Evolutionary conservation across 2,113 vertebrate genomes (phyloP), one percentile per base, ranked within the genome.

Genomic region (Grantiella picta): DNA sequence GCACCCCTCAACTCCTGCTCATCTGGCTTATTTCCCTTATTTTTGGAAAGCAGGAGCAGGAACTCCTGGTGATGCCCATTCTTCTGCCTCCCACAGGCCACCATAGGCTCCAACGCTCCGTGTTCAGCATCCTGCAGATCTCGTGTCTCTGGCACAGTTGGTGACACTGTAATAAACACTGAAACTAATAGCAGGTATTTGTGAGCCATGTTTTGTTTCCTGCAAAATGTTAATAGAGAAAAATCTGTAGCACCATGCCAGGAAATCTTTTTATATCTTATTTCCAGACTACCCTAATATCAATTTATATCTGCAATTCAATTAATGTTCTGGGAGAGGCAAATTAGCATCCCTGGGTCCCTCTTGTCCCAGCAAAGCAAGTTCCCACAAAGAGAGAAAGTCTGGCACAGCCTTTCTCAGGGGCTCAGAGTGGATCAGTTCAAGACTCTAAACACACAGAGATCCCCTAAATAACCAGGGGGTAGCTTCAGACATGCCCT

Each of bases 201-300:
- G 25, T 85, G 65, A 79, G 66, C 52, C 57, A 14, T 23, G 36
- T 44, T 79, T 71, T 88, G 54, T 50, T 76, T 82, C 45, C 52
- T 80, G 27, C 29, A 47, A 89, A 94, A 92, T 61, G 72, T 72
- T 94, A 89, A 86, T 64, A 47, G 44, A 91, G 94, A 92, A 79
- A 86, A 92, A 86, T 72, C 68, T 77, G 49, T 36, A 72, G 81
- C 63, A 52, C 45, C 31, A 15, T 47, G 59, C 77, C 84, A 92
- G 90, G 72, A 91, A 95, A 92, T 80, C 49, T 91, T 94, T 89
- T 91, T 47, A 33, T 91, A 64, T 80, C 80, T 86, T 89, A 72
- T 91, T 92, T 94, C 72, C 87, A 82, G 80, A 38, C 69, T 82
- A 45, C 29, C 54, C 61, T n/a, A 59, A 76, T 45, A 89, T 31